Evolutionary conservation across 2,888 invertebrate species (phyloP), one percentile per base, ranked within the genome.

Genomic region (Rhogogaster chlorosoma): DNA sequence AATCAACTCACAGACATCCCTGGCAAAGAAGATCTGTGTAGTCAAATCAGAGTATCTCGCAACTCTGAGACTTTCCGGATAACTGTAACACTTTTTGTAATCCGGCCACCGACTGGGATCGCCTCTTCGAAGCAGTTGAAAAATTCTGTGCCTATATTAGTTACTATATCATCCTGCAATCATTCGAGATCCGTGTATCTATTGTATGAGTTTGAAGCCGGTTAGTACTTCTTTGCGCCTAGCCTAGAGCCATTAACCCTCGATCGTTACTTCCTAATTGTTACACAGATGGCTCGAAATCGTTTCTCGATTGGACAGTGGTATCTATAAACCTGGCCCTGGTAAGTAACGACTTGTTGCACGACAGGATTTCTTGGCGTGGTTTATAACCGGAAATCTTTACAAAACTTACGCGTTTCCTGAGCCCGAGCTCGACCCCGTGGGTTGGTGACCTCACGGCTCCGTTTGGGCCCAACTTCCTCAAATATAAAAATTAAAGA

Each of bases 71-170:
- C 18, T 61, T 61, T 36, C 36, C 61, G 80, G 18, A 80, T 80
- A 80, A 80, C 80, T 32, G 80, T 80, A 80, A 36, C 80, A 42
- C 15, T 80, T 80, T 80, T 80, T 80, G 15, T 80, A 12, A 77
- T 29, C 77, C 53, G 32, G n/a, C 26, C 9, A 29, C 53, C 18
- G 7, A n/a, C 53, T 32, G 32, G 49, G 32, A 77, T 45, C n/a
- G 49, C 32, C 29, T 49, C 29, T 49, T 10, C 15, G 22, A 45
- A 29, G 32, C n/a, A 42, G 71, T 22, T 29, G 36, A 53, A 49
- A 53, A 73, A 73, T 73, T 26, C n/a, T 15, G 10, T 42, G n/a
- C 4, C 42, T 29, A 42, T 49, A 32, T 53, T 77, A 29, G 32
- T 29, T 29, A 29, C 9, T 10, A 10, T n/a, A 77, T 77, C 32